Evolutionary conservation across 92 coral and sea anemone genomes (phyloP).

Genomic region (Epizoanthus rinbou): DNA sequence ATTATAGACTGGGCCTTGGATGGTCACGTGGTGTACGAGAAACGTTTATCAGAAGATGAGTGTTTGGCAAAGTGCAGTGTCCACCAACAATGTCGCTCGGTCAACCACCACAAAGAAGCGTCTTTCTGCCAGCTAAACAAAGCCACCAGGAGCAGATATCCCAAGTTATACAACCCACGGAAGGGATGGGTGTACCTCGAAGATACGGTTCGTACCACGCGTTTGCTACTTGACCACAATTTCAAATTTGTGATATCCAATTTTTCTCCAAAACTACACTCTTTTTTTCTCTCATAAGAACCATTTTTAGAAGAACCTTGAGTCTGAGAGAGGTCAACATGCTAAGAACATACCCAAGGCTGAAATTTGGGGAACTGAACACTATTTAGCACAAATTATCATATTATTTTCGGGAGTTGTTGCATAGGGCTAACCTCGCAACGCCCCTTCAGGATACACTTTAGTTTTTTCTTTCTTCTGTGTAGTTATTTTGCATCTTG

Average conservation of each 20-base stretch:
- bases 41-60: neutral
- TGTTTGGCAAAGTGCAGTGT: neutral
- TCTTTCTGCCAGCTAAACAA: neutral
- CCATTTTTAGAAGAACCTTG: too few relatives aligned
- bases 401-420: too few relatives aligned
- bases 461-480: too few relatives aligned
- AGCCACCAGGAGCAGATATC: neutral
- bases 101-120: neutral
- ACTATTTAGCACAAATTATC: too few relatives aligned
- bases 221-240: too few relatives aligned
- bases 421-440: too few relatives aligned
- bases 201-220: neutral
- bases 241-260: neutral
- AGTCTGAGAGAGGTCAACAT: too few relatives aligned
- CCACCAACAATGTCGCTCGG: neutral
- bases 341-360: too few relatives aligned
- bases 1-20: neutral
- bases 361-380: too few relatives aligned
- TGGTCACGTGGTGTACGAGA: neutral
- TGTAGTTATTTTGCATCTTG: too few relatives aligned
- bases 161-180: neutral
- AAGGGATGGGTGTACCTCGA: slow-evolving; percentile 1
- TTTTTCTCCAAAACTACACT: neutral
- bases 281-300: neutral
- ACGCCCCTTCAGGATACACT: too few relatives aligned